Evolutionary conservation across 2,113 vertebrate genomes (phyloP), one percentile per base, ranked within the genome.

Genomic region (Odobenus rosmarus): DNA sequence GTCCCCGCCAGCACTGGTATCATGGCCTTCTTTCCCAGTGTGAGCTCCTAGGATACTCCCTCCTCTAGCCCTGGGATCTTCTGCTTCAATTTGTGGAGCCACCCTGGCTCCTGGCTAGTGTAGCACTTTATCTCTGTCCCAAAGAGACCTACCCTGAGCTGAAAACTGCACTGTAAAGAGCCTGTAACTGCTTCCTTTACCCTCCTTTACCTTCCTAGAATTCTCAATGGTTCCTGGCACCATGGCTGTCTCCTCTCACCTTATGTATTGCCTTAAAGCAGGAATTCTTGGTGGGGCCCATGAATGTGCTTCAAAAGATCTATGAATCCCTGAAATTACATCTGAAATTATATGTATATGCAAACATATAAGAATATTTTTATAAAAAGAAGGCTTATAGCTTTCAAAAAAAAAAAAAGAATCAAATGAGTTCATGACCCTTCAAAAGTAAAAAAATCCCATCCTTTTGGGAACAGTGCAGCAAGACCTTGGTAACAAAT

Each of bases 241-340:
- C 62, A 83, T 6, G 76, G 39, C 16, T 80, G 18, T 64, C 24
- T 36, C 53, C 9, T 85, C 28, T 86, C 59, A 97, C 33, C 7
- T 90, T 24, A 21, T 16, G 18, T 84, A 67, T 82, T 81, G 28
- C 64, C 72, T 55, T 79, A 86, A 97, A 95, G 23, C 26, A 96
- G 86, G 18, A 95, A 94, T 96, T 95, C 49, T 95, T 97, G 59
- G 28, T 61, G 26, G 9, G 36, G 12, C 5, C 64, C 72, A 79
- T 80, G 80, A 42, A 24, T 64, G 6, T 31, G 51, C 67, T 96
- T 96, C 57, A 93, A n/a, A 91, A 96, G 61, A 90, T 80, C 59
- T 84, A 92, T 36, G 69, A 88, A 88, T 84, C 46, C 69, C 80
- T 89, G 55, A 95, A 95, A 87, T 93, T 80, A 93, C 2, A 96